Percentiles rank a stretch among this genome's conserved stretches.
Evolutionary conservation across 2,797 vertebrate genomes (phyloP).

Genomic region (Chrosomus eos): DNA sequence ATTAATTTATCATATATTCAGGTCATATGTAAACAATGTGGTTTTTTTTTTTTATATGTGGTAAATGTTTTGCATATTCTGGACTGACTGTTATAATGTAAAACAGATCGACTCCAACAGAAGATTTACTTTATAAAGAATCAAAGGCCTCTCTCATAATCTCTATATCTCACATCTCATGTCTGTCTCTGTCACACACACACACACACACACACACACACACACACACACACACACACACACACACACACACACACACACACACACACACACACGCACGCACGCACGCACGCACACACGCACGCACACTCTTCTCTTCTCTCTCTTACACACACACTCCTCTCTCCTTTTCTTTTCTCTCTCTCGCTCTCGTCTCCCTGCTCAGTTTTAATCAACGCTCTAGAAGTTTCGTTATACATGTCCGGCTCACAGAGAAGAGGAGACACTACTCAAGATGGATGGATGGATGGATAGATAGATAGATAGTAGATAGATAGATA

Average conservation of each 20-base stretch:
- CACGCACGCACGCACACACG: neutral
- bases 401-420: neutral
- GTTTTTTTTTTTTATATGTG: neutral
- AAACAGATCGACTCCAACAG: neutral
- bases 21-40: neutral
- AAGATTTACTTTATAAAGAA: slow-evolving; percentile 3
- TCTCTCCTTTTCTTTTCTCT: neutral
- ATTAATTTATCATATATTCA: neutral
- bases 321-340: neutral
- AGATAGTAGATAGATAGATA: no score
- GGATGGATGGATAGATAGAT: no score
- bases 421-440: neutral
- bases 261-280: no score
- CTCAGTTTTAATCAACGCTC: neutral
- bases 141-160: slow-evolving; percentile 6
- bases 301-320: neutral
- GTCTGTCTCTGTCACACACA: neutral
- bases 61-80: neutral
- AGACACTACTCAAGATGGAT: neutral
- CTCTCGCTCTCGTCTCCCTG: neutral
- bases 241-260: neutral
- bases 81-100: neutral
- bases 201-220: neutral
- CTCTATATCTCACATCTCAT: neutral
- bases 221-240: neutral